Evolutionary conservation across 2,113 vertebrate genomes (phyloP).

Genomic region (Urocitellus parryii): DNA sequence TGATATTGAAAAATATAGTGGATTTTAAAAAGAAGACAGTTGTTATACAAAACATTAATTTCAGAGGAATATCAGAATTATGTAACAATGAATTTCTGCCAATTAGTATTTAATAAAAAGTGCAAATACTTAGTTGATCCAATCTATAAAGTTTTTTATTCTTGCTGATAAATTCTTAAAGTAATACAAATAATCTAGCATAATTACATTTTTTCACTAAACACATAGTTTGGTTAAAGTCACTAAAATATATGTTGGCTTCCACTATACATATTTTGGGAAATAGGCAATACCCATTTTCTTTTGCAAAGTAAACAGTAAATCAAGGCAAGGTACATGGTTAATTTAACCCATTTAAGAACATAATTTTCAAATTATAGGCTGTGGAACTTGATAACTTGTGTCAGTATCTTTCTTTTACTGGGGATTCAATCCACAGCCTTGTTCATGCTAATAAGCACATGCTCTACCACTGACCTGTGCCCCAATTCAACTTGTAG

Average conservation of each 20-base stretch:
- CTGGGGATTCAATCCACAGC: not conserved
- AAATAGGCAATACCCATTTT: not conserved
- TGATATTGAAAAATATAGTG: slow-evolving; percentile 51
- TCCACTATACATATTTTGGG: not conserved
- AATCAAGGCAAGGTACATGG: not conserved
- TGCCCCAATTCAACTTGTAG: not conserved
- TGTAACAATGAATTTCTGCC: slow-evolving; percentile 10
- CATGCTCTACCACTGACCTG: not conserved
- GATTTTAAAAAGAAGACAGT: slow-evolving; percentile 21
- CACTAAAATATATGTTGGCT: slow-evolving; percentile 29
- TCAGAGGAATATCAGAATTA: slow-evolving; percentile 60
- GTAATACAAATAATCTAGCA: slow-evolving; percentile 35
- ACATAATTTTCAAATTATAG: slow-evolving; percentile 38
- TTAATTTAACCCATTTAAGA: slow-evolving; percentile 27
- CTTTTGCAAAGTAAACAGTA: not conserved
- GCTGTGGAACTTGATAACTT: not conserved
- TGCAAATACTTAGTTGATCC: slow-evolving; percentile 23
- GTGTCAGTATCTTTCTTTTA: not conserved
- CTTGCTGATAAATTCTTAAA: slow-evolving; percentile 55
- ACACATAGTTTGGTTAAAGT: slow-evolving; percentile 55
- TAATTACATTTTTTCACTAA: slow-evolving; percentile 39
- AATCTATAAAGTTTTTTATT: slow-evolving; percentile 46
- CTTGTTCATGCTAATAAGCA: not conserved
- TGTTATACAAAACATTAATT: slow-evolving; percentile 57
- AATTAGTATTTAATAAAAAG: slow-evolving; percentile 59